Percentiles rank a stretch among this genome's conserved stretches.
These are phyloP conservation scores for Serinus canaria DNA, from an alignment of 2,113 vertebrate species.

Conservation along the genomic window DNA sequence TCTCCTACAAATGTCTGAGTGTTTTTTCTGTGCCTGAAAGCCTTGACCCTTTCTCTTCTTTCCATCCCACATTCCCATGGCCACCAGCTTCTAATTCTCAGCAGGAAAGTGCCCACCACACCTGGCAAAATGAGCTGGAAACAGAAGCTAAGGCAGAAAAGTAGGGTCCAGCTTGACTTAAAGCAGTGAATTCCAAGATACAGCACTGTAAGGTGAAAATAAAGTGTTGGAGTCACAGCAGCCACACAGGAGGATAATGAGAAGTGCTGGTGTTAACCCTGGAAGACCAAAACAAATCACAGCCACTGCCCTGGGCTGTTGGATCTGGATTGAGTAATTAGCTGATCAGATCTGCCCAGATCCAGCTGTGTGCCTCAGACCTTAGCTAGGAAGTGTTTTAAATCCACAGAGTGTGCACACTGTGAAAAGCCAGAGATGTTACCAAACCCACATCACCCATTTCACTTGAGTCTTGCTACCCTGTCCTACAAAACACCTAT, in stretches of 20 bases:
- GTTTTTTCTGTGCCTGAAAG: neutral
- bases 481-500: neutral
- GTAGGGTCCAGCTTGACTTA: neutral
- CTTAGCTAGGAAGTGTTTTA: neutral
- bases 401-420: neutral
- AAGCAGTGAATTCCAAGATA: neutral
- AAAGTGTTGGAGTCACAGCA: neutral
- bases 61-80: neutral
- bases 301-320: neutral
- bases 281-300: neutral
- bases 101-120: neutral
- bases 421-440: neutral
- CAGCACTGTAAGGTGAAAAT: accelerated
- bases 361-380: neutral
- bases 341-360: neutral
- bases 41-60: neutral
- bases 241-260: neutral
- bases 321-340: neutral
- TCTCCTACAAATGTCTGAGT: neutral
- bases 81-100: neutral
- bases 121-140: neutral
- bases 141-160: neutral
- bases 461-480: neutral
- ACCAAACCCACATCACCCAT: neutral
- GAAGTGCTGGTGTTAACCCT: neutral